Evolutionary conservation across 2,888 invertebrate species (phyloP).

Genomic region (Ornithoptera priamus): DNA sequence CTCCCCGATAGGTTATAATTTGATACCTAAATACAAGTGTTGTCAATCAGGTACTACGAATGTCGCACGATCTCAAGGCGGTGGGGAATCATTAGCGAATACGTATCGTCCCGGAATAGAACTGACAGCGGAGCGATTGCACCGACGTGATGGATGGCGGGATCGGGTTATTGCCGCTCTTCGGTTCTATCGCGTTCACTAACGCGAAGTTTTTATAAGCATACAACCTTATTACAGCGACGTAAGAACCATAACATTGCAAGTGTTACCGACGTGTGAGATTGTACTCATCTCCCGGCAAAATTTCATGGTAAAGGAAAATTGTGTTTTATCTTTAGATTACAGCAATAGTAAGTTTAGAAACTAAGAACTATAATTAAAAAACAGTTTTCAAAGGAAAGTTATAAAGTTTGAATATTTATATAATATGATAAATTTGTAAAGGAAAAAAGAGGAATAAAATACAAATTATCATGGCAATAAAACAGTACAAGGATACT

Average conservation of each 20-base stretch:
- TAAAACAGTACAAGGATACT: conserved; percentile 45
- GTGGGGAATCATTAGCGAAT: conserved; percentile 75
- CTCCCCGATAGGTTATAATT: not conserved
- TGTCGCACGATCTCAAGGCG: conserved; percentile 41
- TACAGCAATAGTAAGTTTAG: conserved; percentile 11
- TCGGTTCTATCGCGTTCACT: conserved; percentile 35
- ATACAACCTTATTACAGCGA: conserved; percentile 6
- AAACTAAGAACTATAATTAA: not conserved
- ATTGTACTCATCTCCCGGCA: conserved; percentile 53
- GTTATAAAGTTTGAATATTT: not conserved
- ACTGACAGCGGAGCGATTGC: conserved; percentile 76
- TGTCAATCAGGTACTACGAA: conserved; percentile 60
- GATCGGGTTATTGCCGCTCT: conserved; percentile 63
- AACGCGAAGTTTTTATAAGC: conserved; percentile 1
- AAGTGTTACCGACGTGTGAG: not conserved
- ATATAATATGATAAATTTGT: not conserved
- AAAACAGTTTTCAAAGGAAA: not conserved
- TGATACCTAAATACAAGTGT: conserved; percentile 18
- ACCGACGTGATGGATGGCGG: conserved; percentile 73
- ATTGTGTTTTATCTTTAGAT: conserved; percentile 35
- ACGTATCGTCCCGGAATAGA: conserved; percentile 76
- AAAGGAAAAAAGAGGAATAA: conserved; percentile 5
- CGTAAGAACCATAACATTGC: conserved; percentile 6
- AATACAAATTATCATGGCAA: conserved; percentile 26
- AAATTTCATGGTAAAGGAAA: conserved; percentile 51